Base-by-base conservation (phyloP, 2,888 invertebrate genomes). In the Graphium colonna region DNA sequence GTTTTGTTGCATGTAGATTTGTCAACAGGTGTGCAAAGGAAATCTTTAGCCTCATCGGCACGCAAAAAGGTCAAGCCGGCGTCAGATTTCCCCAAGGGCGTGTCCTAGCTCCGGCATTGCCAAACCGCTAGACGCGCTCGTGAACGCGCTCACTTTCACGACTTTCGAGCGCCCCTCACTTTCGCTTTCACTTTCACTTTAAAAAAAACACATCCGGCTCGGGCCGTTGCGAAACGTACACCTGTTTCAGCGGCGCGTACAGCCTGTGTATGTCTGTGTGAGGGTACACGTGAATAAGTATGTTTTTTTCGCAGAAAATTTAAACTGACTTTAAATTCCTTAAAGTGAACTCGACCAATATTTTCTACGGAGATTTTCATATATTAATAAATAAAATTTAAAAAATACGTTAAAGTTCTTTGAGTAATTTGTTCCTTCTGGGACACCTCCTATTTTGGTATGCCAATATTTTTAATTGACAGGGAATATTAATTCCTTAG, bases 181-280 rank as follows among this genome's bases (percentile, higher is more conserved):
- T 55, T 50, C 60, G 72, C 77, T 78, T 78, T 79, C 77, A 75
- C 80, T 73, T 77, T 75, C 71, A 9, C 57, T 68, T 56, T 61
- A 64, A 69, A 77, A 80, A 77, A 77, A 73, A 69, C 55, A 72
- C 69, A 81, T 82, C 82, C 84, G 82, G 74, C 62, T 75, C 60
- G 56, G 61, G 58, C 57, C 48, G 49, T 76, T 78, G 77, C 76
- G 71, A 78, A 43, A 52, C 45, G 31, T 42, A 55, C 64, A 70
- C 70, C 67, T 69, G 67, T 63, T 60, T 57, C 45, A n/a, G 33
- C n/a, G 16, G 15, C 15, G 0, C 15, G 12, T 13, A n/a, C 33
- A 33, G 12, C 33, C 2, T 10, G 33, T 33, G 39, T 39, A 39
- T n/a, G n/a, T n/a, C n/a, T n/a, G n/a, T n/a, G n/a, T n/a, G n/a